Percentiles rank a stretch among this genome's conserved stretches.
Evolutionary conservation across 2,888 invertebrate genomes (phyloP).

Genomic region (Herminia tarsipennalis): DNA sequence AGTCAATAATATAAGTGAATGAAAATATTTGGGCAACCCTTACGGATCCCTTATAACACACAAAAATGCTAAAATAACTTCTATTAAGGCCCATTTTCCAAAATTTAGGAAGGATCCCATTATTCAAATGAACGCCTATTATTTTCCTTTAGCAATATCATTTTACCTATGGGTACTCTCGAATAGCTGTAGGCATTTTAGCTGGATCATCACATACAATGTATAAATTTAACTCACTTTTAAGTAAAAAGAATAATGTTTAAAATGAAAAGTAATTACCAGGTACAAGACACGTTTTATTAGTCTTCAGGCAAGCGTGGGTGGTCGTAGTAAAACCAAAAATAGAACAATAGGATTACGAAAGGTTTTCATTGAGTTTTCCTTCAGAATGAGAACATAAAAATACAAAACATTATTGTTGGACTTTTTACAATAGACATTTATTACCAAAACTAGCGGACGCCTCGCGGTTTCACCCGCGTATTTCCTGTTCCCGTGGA

Average conservation of each 20-base stretch:
- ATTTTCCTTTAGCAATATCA: constrained; percentile 39
- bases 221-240: constrained; percentile 9
- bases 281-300: too few species aligned
- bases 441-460: too few species aligned
- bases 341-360: too few species aligned
- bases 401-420: too few species aligned
- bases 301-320: too few species aligned
- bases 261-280: background rate
- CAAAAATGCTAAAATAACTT: constrained; percentile 35
- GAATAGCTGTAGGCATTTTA: constrained; percentile 22
- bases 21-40: constrained; percentile 25
- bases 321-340: too few species aligned
- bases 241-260: background rate
- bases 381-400: too few species aligned
- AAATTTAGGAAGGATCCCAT: constrained; percentile 30
- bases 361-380: too few species aligned
- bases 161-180: constrained; percentile 19
- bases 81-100: constrained; percentile 28
- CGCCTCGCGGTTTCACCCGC: too few species aligned
- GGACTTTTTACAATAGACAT: too few species aligned
- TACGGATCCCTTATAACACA: constrained; percentile 20
- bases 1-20: constrained; percentile 20
- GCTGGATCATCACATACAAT: constrained; percentile 1
- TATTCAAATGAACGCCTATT: constrained; percentile 46
- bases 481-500: too few species aligned